Evolutionary conservation across 2,797 vertebrate species (phyloP).

Genomic region (Gymnopithys bicolor): DNA sequence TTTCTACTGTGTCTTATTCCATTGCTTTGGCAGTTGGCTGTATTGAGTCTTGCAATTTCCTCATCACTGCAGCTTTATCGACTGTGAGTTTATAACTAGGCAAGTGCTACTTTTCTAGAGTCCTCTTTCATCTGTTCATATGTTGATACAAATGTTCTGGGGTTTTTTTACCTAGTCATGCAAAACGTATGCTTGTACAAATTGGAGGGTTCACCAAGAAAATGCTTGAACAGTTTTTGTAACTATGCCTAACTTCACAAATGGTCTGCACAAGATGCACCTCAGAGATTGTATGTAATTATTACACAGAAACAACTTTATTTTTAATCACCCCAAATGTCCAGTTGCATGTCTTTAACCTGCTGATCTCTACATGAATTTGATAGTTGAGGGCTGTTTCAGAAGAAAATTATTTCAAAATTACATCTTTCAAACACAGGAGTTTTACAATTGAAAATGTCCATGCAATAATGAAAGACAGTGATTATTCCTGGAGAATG

Average conservation of each 20-base stretch:
- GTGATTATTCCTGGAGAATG: background rate
- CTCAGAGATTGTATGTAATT: background rate
- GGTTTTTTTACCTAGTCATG: background rate
- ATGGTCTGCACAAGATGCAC: background rate
- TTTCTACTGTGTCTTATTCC: background rate
- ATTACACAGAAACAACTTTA: background rate
- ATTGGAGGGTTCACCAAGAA: background rate
- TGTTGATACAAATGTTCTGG: background rate
- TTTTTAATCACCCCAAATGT: background rate
- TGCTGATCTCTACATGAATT: background rate
- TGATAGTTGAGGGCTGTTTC: background rate
- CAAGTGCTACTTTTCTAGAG: background rate
- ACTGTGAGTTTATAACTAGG: background rate
- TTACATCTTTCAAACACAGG: background rate
- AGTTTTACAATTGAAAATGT: background rate
- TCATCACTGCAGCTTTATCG: background rate
- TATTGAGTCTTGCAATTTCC: background rate
- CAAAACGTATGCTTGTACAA: background rate
- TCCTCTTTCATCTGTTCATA: background rate
- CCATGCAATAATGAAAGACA: background rate
- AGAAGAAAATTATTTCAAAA: background rate
- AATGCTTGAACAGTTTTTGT: background rate
- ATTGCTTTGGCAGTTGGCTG: background rate
- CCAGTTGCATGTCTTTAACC: background rate
- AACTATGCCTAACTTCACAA: background rate